Conservation (phyloP, 2,888 invertebrate genomes). For the Drosophila nigricruria region DNA sequence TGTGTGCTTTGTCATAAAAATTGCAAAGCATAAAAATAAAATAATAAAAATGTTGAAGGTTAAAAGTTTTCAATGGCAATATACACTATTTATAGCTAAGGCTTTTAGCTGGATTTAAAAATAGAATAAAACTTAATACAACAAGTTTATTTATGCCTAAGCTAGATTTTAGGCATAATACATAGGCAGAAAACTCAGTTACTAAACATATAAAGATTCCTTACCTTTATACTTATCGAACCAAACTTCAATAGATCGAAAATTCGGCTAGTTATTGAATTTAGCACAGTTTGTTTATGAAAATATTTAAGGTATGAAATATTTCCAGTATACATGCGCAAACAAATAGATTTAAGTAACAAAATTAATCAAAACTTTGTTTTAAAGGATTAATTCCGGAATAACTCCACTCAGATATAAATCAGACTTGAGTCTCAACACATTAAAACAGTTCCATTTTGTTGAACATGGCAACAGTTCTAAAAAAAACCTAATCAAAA, state of each 20-base stretch:
- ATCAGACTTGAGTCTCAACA: neutral
- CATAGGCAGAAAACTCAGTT: neutral
- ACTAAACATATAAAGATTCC: neutral
- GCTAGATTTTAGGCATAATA: neutral
- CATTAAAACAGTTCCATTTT: conserved; percentile 2
- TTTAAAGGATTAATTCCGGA: neutral
- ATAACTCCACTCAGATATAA: neutral
- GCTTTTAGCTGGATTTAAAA: neutral
- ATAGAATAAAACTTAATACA: neutral
- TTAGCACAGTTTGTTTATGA: neutral
- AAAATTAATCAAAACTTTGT: no score
- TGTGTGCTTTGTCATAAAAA: neutral
- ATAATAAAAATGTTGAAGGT: neutral
- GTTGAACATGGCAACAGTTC: neutral
- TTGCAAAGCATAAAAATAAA: neutral
- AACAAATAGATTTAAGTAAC: neutral
- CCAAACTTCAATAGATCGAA: neutral
- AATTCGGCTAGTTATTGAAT: neutral
- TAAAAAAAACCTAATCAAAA: neutral
- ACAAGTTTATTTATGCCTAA: no score
- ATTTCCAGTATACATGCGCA: neutral
- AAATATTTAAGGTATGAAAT: neutral
- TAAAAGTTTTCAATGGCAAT: neutral
- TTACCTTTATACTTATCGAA: neutral
- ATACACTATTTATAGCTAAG: neutral